Conservation (phyloP, 2,113 vertebrate species). For the Lophius piscatorius region DNA sequence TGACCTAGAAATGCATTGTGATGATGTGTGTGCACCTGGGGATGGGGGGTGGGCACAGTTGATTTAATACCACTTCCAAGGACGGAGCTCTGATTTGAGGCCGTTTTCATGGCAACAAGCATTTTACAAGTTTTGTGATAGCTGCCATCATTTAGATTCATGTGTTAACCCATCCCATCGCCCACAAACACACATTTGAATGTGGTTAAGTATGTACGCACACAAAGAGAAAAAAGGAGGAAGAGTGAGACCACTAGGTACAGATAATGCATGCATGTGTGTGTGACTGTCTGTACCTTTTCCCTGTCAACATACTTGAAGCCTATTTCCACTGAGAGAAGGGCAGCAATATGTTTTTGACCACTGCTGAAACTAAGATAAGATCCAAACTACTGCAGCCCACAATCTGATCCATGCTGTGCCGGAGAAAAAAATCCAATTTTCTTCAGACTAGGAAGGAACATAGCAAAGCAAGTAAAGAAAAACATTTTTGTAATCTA, state of each 20-base stretch:
- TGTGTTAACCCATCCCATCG: constrained; percentile 14
- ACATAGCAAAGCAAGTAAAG: constrained; percentile 48
- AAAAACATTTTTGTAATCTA: constrained; percentile 60
- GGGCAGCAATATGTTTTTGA: constrained; percentile 68
- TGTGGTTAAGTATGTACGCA: neutral
- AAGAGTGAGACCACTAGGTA: no score
- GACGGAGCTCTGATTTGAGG: constrained; percentile 57
- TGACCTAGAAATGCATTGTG: neutral
- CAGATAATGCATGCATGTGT: neutral
- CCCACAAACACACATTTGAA: constrained; percentile 1
- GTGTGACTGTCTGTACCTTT: constrained; percentile 18
- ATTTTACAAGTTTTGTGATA: constrained; percentile 58
- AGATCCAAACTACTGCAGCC: constrained; percentile 60
- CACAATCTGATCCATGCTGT: constrained; percentile 71
- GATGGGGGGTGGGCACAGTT: constrained; percentile 20
- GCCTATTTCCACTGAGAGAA: constrained; percentile 59
- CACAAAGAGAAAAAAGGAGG: constrained; percentile 3
- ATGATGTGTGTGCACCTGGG: neutral
- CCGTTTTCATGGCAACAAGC: constrained; percentile 40
- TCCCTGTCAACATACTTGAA: constrained; percentile 49
- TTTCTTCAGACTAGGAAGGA: constrained; percentile 52
- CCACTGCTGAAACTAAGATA: constrained; percentile 64
- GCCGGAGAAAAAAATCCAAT: constrained; percentile 74
- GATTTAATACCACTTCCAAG: constrained; percentile 58
- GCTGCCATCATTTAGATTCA: constrained; percentile 49